These are phyloP conservation scores for Incurvaria masculella DNA, from an alignment of 2,888 invertebrate species.

Conservation along the genomic window DNA sequence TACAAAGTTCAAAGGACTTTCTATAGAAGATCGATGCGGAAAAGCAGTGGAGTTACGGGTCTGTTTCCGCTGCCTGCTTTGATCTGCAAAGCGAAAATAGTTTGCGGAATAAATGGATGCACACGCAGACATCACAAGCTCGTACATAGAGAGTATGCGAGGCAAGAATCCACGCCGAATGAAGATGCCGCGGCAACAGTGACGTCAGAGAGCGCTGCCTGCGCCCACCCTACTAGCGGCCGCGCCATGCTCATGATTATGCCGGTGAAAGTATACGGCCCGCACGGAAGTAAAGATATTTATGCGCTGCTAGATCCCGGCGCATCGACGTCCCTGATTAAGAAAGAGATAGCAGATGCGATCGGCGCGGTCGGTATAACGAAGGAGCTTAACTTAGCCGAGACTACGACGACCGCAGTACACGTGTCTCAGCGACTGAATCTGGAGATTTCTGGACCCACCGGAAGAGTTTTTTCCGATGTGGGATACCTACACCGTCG, in stretches of 20 bases:
- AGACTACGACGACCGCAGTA: no score
- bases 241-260: conserved; percentile 14
- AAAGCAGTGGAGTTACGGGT: no score
- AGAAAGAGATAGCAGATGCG: conserved; percentile 6
- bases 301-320: conserved; percentile 14
- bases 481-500: background rate
- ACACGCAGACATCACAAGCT: background rate
- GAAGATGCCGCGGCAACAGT: no score
- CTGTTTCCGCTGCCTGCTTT: background rate
- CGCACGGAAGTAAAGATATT: conserved; percentile 6
- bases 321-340: conserved; percentile 11
- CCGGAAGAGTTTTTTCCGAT: background rate
- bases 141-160: background rate
- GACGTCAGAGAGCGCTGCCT: background rate
- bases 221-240: no score
- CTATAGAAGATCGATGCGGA: no score
- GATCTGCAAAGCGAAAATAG: background rate
- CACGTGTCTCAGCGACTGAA: no score
- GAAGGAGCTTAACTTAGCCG: no score
- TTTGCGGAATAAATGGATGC: background rate
- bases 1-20: no score
- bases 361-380: background rate
- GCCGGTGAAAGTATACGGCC: conserved; percentile 13
- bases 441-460: no score
- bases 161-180: no score